Evolutionary conservation across 1,140 invertebrate species (phyloP).

Genomic region (Aphelinus atriplicis): DNA sequence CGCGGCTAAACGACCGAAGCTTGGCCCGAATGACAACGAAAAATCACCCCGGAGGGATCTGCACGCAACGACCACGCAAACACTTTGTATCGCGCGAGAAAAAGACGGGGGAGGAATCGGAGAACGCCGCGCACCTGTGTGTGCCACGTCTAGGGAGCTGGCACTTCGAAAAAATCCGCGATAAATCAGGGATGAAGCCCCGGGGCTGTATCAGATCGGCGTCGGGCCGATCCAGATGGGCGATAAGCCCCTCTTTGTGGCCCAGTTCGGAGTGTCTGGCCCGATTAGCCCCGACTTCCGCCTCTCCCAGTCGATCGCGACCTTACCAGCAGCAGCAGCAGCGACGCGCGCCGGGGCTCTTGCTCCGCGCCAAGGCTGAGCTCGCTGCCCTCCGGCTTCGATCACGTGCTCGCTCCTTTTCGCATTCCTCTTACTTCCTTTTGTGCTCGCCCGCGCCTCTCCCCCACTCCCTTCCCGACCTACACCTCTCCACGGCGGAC

Average conservation of each 20-base stretch:
- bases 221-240: too few species aligned
- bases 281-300: constrained; percentile 54
- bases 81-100: too few species aligned
- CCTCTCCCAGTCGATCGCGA: constrained; percentile 43
- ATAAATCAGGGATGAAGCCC: too few species aligned
- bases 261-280: constrained; percentile 41
- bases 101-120: neutral
- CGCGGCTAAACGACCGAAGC: too few species aligned
- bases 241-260: constrained; percentile 46
- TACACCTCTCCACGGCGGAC: neutral
- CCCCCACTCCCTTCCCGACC: neutral
- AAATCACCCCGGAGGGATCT: too few species aligned
- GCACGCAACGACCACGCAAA: too few species aligned
- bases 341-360: neutral
- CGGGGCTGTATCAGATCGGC: too few species aligned
- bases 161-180: too few species aligned
- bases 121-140: too few species aligned
- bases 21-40: too few species aligned
- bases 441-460: neutral
- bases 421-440: neutral
- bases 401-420: constrained; percentile 1
- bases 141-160: too few species aligned
- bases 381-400: neutral
- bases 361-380: constrained; percentile 1
- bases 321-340: constrained; percentile 26